phyloP scores from a whole-genome alignment of 2,797 vertebrate species.

The Lutjanus campechanus region DNA sequence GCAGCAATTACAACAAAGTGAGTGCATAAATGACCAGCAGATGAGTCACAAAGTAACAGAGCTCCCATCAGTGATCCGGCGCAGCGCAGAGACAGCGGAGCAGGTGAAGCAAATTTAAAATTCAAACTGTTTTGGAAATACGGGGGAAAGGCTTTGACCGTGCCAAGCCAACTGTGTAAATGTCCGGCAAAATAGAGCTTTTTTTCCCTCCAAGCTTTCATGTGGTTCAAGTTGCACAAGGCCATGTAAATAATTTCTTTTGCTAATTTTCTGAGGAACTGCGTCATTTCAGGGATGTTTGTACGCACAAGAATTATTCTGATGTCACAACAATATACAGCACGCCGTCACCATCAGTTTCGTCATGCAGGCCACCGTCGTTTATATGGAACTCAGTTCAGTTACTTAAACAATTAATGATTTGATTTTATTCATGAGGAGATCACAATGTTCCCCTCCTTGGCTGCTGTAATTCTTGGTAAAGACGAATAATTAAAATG shows the following conservation, averaged over 20 bases:
- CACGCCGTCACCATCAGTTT: neutral
- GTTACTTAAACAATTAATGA: neutral
- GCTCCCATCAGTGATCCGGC: slow-evolving; percentile 36
- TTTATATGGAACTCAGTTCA: slow-evolving; percentile 3
- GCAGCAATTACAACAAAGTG: slow-evolving; percentile 77
- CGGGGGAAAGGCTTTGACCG: slow-evolving; percentile 13
- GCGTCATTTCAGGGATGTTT: slow-evolving; percentile 13
- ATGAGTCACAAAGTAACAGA: slow-evolving; percentile 76
- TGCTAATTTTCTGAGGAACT: slow-evolving; percentile 2
- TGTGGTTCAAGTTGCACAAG: slow-evolving; percentile 11
- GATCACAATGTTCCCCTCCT: neutral
- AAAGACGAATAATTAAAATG: neutral
- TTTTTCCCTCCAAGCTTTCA: neutral
- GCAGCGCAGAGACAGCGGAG: slow-evolving; percentile 30
- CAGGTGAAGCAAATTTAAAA: slow-evolving; percentile 70
- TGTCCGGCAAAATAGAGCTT: neutral
- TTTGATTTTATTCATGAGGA: neutral
- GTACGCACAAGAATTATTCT: neutral
- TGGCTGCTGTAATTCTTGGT: neutral
- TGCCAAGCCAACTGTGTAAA: slow-evolving; percentile 23
- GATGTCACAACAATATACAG: neutral
- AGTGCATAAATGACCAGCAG: slow-evolving; percentile 76
- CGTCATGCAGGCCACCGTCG: neutral
- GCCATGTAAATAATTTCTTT: slow-evolving; percentile 16
- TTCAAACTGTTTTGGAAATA: slow-evolving; percentile 54